Conservation (phyloP, 2,797 vertebrate species). For the Hippopotamyrus pictus region DNA sequence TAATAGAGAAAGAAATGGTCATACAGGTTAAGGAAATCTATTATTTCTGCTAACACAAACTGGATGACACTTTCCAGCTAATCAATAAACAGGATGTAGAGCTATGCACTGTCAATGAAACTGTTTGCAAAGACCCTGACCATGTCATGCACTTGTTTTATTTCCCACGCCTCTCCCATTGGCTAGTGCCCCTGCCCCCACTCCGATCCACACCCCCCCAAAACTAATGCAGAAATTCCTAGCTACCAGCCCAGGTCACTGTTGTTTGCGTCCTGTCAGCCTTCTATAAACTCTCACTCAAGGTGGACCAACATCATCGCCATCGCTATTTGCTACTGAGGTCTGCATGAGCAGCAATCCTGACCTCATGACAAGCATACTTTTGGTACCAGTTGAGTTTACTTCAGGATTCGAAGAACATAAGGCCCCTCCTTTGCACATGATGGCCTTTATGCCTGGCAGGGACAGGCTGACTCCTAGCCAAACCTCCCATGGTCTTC, state of each 20-base stretch:
- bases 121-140: background rate
- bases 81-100: background rate
- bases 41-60: background rate
- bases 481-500: background rate
- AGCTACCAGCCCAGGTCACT: constrained; percentile 7
- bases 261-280: background rate
- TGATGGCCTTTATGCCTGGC: background rate
- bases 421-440: background rate
- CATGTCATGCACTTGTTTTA: background rate
- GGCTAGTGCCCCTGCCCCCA: background rate
- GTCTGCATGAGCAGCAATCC: background rate
- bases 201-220: background rate
- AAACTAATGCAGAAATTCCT: constrained; percentile 13
- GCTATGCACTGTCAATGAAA: background rate
- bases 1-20: background rate
- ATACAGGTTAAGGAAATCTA: background rate
- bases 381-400: background rate
- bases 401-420: background rate
- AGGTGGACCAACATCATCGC: background rate
- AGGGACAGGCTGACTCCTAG: background rate
- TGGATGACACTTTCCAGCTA: background rate
- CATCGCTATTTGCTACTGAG: background rate
- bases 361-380: background rate
- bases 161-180: background rate
- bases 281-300: background rate